Percentiles rank a stretch among this genome's conserved stretches.
These are phyloP conservation scores for Conus betulinus DNA, from an alignment of 1,140 invertebrate species.

Conservation along the genomic window DNA sequence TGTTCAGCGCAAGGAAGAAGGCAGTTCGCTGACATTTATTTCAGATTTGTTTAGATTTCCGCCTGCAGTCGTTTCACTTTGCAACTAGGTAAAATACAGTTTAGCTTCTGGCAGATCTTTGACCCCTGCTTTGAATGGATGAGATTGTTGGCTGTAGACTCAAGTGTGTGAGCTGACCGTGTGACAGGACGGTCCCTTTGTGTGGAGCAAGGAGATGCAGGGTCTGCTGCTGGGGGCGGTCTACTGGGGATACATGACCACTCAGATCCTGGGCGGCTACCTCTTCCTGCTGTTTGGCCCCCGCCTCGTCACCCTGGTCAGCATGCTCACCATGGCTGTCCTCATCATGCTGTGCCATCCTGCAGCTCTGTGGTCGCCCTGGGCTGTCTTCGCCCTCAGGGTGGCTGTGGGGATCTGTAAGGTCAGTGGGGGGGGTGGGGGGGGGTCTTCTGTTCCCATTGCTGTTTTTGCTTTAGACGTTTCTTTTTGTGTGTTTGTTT, in stretches of 20 bases:
- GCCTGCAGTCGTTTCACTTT: no score
- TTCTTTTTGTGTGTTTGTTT: no score
- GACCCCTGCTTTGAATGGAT: no score
- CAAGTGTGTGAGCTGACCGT: no score
- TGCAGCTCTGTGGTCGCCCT: conserved; percentile 38
- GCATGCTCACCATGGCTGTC: conserved; percentile 38
- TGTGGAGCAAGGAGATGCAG: conserved; percentile 62
- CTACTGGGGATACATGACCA: conserved; percentile 65
- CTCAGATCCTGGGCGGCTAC: conserved; percentile 62
- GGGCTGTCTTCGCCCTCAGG: conserved; percentile 35
- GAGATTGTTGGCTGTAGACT: no score
- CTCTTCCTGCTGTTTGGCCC: conserved; percentile 59
- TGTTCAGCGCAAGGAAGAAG: no score
- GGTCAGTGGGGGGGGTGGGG: background rate
- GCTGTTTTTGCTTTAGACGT: no score
- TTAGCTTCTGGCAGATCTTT: no score
- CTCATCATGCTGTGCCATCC: conserved; percentile 51
- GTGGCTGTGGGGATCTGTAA: background rate
- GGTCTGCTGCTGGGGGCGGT: conserved; percentile 60
- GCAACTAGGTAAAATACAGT: no score
- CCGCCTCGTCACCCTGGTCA: conserved; percentile 52
- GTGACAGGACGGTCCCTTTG: conserved; percentile 57
- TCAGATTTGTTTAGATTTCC: no score
- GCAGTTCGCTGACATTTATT: no score
- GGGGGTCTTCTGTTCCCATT: no score